Percentiles rank a stretch among this genome's conserved stretches.
phyloP scores from a whole-genome alignment of 2,113 vertebrate species.

The Tenebrosternarchus preto region DNA sequence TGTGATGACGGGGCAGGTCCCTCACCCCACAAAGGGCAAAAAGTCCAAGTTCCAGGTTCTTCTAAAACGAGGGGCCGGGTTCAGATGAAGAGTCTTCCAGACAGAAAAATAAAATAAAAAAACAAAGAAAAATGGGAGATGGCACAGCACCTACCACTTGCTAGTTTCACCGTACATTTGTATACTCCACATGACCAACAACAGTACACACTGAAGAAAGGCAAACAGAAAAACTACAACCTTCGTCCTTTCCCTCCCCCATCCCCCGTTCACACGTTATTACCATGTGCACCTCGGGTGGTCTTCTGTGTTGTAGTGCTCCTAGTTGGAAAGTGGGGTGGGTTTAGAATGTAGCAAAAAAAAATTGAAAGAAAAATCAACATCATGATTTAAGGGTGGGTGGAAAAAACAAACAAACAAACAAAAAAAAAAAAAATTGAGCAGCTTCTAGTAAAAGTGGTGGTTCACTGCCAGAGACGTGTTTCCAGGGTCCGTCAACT shows the following conservation, averaged over 20 bases:
- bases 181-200: constrained; percentile 96
- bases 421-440: constrained; percentile 61
- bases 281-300: constrained; percentile 58
- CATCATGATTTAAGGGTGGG: constrained; percentile 49
- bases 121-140: constrained; percentile 68
- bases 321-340: constrained; percentile 77
- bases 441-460: constrained; percentile 81
- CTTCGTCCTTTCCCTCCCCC: constrained; percentile 71
- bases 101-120: constrained; percentile 41
- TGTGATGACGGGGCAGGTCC: constrained; percentile 84
- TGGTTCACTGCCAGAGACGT: constrained; percentile 69
- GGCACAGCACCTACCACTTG: constrained; percentile 97
- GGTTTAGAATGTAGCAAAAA: constrained; percentile 41
- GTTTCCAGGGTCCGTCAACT: constrained; percentile 36
- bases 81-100: constrained; percentile 75
- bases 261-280: constrained; percentile 74
- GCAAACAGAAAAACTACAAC: constrained; percentile 71
- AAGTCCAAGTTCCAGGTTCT: constrained; percentile 31
- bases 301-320: constrained; percentile 86
- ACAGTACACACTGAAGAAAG: constrained; percentile 82
- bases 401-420: constrained; percentile 47
- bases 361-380: constrained; percentile 68
- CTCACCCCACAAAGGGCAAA: constrained; percentile 76
- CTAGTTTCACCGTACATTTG: constrained; percentile 94
- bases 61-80: constrained; percentile 75